phyloP scores from a whole-genome alignment of 2,113 vertebrate genomes.

The Dasyurus viverrinus region DNA sequence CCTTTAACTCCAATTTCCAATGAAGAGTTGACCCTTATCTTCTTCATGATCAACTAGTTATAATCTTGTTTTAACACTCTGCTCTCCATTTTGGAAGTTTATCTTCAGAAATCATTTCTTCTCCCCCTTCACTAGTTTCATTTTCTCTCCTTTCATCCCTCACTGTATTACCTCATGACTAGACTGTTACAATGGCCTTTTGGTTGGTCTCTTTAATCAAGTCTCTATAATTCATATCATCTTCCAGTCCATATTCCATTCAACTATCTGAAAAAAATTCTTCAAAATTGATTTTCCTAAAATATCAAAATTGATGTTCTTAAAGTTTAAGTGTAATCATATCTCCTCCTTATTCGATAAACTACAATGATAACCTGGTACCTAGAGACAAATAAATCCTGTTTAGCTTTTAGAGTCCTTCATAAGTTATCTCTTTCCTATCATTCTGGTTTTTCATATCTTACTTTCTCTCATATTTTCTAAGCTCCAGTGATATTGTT shows the following conservation, averaged over 20 bases:
- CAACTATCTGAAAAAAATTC: neutral
- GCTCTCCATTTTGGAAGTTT: neutral
- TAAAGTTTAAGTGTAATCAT: neutral
- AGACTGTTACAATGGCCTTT: neutral
- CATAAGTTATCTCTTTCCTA: neutral
- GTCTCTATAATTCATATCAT: neutral
- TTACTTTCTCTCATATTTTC: neutral
- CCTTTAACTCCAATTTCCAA: neutral
- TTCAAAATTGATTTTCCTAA: neutral
- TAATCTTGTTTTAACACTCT: neutral
- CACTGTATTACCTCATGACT: neutral
- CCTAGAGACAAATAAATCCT: neutral
- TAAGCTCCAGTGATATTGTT: neutral
- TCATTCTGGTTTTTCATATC: neutral
- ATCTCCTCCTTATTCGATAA: neutral
- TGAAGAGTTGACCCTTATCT: neutral
- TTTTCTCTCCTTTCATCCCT: neutral
- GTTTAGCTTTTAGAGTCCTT: neutral
- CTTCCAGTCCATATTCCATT: neutral
- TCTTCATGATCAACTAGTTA: neutral
- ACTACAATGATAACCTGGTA: neutral
- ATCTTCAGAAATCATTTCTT: neutral
- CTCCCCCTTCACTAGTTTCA: neutral
- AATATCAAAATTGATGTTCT: neutral
- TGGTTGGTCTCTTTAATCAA: neutral